phyloP scores from a whole-genome alignment of 2,113 vertebrate species.

The Myiozetetes cayanensis region DNA sequence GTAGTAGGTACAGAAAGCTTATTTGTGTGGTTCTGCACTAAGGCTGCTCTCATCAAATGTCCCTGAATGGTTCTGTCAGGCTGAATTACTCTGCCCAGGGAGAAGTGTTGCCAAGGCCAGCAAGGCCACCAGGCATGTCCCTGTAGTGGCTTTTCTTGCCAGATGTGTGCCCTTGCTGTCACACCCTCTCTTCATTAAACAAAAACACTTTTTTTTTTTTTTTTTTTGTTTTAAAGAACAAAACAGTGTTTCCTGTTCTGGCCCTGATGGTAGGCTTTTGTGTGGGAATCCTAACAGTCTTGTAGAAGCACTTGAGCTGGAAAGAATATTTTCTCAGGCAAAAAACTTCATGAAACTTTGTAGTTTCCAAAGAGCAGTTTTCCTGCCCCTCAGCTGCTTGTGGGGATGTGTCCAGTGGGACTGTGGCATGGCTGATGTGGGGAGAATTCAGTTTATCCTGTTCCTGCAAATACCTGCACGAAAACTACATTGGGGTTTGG shows the following conservation, averaged over 20 bases:
- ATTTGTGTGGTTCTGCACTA: not conserved
- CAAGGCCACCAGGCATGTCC: not conserved
- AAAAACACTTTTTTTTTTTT: not conserved
- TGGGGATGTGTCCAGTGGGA: not conserved
- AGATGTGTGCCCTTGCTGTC: not conserved
- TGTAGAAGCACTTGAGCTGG: not conserved
- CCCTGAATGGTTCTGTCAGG: not conserved
- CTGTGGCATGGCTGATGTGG: not conserved
- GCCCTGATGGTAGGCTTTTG: not conserved
- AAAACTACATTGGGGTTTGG: not conserved
- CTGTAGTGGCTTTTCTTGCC: not conserved
- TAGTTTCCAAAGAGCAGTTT: not conserved
- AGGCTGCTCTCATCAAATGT: not conserved
- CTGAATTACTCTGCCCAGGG: not conserved
- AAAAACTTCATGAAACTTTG: not conserved
- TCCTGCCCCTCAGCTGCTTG: not conserved
- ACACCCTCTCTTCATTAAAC: not conserved
- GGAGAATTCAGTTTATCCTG: not conserved
- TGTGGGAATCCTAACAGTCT: not conserved
- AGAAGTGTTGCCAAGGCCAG: not conserved
- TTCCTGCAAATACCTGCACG: not conserved
- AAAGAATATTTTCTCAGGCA: not conserved
- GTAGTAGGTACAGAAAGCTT: not conserved
- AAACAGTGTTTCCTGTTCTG: not conserved
- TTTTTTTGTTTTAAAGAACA: not conserved